Evolutionary conservation across 2,113 vertebrate genomes (phyloP).

Genomic region (Pseudorectes ferrugineus): DNA sequence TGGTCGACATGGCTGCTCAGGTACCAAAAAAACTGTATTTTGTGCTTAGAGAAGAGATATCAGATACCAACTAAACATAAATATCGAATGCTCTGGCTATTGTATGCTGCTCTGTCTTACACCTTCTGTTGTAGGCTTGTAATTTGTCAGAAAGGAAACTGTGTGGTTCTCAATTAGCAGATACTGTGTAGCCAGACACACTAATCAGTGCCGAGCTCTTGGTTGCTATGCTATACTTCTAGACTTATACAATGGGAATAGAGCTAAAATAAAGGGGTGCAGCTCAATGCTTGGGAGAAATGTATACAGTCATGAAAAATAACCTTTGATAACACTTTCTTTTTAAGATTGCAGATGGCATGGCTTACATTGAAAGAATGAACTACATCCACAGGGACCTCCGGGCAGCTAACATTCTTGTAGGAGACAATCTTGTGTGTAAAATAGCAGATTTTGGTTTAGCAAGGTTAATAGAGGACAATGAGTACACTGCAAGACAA

Average conservation of each 20-base stretch:
- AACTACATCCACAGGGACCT: conserved; percentile 98
- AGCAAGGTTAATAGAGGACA: conserved; percentile 95
- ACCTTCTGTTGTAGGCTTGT: not conserved
- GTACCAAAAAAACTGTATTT: conserved; percentile 58
- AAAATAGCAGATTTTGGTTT: conserved; percentile 97
- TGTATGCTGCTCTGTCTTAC: not conserved
- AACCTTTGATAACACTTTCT: conserved; percentile 30
- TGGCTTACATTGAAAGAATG: conserved; percentile 98
- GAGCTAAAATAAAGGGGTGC: not conserved
- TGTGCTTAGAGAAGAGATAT: not conserved
- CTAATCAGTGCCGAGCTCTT: not conserved
- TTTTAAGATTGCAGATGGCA: conserved; percentile 90
- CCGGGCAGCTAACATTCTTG: conserved; percentile 93
- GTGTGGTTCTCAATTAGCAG: not conserved
- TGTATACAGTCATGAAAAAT: not conserved
- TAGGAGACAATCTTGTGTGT: conserved; percentile 93
- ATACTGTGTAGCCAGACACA: not conserved
- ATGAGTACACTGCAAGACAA: conserved; percentile 95
- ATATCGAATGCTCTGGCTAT: not conserved
- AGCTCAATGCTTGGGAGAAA: not conserved
- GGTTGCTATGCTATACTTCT: not conserved
- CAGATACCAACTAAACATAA: not conserved
- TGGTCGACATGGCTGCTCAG: conserved; percentile 97
- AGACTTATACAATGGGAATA: not conserved
- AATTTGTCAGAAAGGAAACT: not conserved